phyloP scores from a whole-genome alignment of 2,888 invertebrate genomes.

The Megaustenia siamemsis region DNA sequence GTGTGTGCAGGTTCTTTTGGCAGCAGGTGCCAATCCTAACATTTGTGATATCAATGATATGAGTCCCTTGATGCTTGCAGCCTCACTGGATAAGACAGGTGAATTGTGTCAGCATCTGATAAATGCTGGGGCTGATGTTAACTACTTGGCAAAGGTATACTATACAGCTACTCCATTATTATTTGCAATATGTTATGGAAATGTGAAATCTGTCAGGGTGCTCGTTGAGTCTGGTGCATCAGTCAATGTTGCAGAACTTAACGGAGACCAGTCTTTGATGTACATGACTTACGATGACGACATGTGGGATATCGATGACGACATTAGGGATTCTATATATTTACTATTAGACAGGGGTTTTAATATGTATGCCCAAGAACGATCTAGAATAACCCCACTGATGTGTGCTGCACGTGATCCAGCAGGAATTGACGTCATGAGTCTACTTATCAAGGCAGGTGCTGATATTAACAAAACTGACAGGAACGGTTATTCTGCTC shows the following conservation, averaged over 20 bases:
- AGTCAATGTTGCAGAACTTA: not conserved
- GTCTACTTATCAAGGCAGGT: slow-evolving; percentile 4
- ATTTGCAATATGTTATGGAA: not conserved
- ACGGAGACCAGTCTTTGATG: not conserved
- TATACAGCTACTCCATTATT: not conserved
- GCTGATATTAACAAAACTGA: slow-evolving; percentile 16
- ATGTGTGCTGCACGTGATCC: slow-evolving; percentile 13
- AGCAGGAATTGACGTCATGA: not conserved
- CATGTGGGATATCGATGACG: not conserved
- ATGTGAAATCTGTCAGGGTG: not conserved
- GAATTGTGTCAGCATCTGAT: not conserved
- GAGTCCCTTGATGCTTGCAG: slow-evolving; percentile 13
- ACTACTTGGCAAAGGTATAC: not conserved
- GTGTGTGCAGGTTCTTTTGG: slow-evolving; percentile 18
- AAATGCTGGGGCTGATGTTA: slow-evolving; percentile 19
- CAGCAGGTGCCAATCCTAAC: not conserved
- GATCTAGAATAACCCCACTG: not conserved
- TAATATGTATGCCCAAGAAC: not conserved
- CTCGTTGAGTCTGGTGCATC: not conserved
- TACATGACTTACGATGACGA: not conserved
- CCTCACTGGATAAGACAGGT: not conserved
- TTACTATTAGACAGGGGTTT: not conserved
- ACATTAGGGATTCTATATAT: not conserved
- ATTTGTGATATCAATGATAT: not conserved
- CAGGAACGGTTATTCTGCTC: not conserved